A percentile compares a stretch with the other conserved stretches of the same genome.
Conservation (phyloP, 2,888 invertebrate species). For the Napeogenes sylphis region DNA sequence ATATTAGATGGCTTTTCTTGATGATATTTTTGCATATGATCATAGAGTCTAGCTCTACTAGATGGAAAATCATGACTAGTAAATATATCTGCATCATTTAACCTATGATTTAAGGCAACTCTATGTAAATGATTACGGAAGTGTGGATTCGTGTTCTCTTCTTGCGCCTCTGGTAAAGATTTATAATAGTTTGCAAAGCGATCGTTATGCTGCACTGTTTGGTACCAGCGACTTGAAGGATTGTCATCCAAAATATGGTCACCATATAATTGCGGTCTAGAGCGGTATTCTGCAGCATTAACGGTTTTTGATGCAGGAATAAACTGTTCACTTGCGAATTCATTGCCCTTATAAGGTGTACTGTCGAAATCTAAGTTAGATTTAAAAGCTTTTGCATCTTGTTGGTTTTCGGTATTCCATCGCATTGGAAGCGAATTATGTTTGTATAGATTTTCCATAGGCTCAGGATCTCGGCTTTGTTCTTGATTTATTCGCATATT, state of each 20-base stretch:
- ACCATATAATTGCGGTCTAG: slow-evolving; percentile 10
- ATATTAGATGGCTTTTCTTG: slow-evolving; percentile 46
- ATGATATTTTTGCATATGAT: slow-evolving; percentile 29
- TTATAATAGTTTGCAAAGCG: slow-evolving; percentile 5
- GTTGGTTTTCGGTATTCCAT: slow-evolving; percentile 20
- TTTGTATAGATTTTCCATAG: slow-evolving; percentile 10
- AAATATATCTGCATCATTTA: slow-evolving; percentile 14
- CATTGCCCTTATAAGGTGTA: neutral
- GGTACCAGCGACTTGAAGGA: slow-evolving; percentile 9
- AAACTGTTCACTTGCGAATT: neutral
- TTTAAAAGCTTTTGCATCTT: slow-evolving; percentile 4
- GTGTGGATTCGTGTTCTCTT: slow-evolving; percentile 7
- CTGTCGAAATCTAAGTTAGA: neutral
- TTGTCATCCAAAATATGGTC: slow-evolving; percentile 20
- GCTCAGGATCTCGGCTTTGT: slow-evolving; percentile 9
- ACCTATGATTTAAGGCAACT: slow-evolving; percentile 9
- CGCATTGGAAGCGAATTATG: slow-evolving; percentile 14
- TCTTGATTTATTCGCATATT: slow-evolving; percentile 18
- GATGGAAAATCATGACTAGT: slow-evolving; percentile 14
- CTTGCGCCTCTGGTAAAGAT: slow-evolving; percentile 15
- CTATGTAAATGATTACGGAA: slow-evolving; percentile 11
- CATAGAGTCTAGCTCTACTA: slow-evolving; percentile 19
- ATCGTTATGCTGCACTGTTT: neutral
- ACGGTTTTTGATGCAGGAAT: neutral
- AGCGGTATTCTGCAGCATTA: neutral